These are phyloP conservation scores for Eupithecia abbreviata DNA, from an alignment of 2,888 invertebrate species.

Conservation along the genomic window DNA sequence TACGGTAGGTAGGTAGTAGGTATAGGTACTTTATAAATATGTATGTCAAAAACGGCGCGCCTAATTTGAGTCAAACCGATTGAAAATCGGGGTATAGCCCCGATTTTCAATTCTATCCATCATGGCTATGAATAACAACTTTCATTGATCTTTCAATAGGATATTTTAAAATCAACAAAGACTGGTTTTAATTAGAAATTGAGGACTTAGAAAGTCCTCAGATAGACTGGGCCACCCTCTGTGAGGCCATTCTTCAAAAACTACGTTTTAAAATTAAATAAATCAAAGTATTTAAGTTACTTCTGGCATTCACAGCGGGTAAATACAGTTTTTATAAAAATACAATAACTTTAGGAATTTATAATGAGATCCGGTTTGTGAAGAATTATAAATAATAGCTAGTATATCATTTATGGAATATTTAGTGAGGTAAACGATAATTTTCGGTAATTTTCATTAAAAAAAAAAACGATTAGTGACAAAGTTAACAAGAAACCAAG, in stretches of 20 bases:
- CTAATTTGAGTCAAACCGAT: neutral
- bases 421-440: neutral
- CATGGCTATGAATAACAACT: neutral
- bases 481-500: neutral
- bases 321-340: neutral
- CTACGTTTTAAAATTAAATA: neutral
- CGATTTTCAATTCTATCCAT: neutral
- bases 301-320: neutral
- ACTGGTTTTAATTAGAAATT: neutral
- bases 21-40: no score
- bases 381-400: neutral
- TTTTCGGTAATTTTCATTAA: no score
- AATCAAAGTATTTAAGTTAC: neutral
- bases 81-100: no score
- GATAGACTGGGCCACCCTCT: neutral
- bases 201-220: conserved; percentile 3
- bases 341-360: conserved; percentile 7
- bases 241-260: neutral
- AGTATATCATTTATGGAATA: neutral
- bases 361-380: conserved; percentile 16
- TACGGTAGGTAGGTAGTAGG: no score
- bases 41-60: neutral
- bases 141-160: neutral
- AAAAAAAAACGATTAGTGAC: neutral
- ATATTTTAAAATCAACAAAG: neutral